Conservation (phyloP, 1,140 invertebrate genomes). For the Mizuhopecten yessoensis region DNA sequence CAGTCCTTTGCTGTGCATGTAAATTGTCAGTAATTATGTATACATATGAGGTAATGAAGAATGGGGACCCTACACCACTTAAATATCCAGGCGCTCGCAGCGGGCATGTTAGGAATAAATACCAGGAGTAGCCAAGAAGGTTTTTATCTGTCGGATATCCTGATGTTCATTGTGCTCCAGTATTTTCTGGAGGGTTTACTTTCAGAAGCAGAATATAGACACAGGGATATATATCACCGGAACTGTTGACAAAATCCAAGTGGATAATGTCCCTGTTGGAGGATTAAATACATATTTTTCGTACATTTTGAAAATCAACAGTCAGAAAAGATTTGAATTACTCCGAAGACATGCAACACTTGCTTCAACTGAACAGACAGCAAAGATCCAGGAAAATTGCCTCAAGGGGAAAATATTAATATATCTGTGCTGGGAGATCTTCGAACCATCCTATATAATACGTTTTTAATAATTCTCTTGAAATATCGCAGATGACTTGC, state of each 20-base stretch:
- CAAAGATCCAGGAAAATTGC: too few relatives aligned
- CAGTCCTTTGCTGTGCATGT: neutral
- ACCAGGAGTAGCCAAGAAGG: neutral
- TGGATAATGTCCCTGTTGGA: too few relatives aligned
- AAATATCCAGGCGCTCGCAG: too few relatives aligned
- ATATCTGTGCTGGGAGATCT: too few relatives aligned
- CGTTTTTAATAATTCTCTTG: neutral
- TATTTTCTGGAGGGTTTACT: neutral
- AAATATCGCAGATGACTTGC: neutral
- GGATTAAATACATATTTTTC: too few relatives aligned
- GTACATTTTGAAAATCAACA: too few relatives aligned
- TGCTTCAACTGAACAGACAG: too few relatives aligned
- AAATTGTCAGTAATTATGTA: conserved; percentile 25
- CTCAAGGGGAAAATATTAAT: too few relatives aligned
- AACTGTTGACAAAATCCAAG: too few relatives aligned
- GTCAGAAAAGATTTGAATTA: too few relatives aligned
- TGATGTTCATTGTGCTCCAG: neutral
- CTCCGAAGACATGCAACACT: too few relatives aligned
- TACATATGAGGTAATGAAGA: conserved; percentile 16
- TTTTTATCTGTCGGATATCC: neutral
- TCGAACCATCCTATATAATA: too few relatives aligned
- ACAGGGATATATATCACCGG: neutral
- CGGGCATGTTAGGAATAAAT: neutral
- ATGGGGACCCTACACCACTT: neutral
- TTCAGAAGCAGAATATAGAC: neutral